Conservation (phyloP, 2,113 vertebrate species). For the Cyphotilapia sp. region DNA sequence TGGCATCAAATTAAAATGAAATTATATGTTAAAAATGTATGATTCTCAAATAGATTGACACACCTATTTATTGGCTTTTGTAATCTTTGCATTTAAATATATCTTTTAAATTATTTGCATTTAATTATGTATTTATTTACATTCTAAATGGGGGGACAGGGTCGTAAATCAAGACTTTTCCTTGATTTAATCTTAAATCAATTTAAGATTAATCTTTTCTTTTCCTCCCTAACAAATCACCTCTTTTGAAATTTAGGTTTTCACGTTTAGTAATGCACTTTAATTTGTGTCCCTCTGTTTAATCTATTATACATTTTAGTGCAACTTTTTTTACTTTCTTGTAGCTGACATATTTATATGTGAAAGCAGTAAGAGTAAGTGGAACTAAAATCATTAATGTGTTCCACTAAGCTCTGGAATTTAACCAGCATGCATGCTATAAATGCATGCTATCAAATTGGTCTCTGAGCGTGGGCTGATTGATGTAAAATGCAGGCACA, state of each 20-base stretch:
- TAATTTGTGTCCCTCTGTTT: not conserved
- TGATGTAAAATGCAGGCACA: slow-evolving; percentile 12
- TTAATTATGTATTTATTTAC: not conserved
- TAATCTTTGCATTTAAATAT: not conserved
- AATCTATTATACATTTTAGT: not conserved
- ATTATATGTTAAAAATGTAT: not conserved
- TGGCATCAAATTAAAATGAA: not conserved
- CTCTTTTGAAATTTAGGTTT: not conserved
- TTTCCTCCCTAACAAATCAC: not conserved
- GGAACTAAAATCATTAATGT: not conserved
- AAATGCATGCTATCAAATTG: slow-evolving; percentile 39
- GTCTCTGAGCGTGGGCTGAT: slow-evolving; percentile 40
- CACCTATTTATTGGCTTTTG: not conserved
- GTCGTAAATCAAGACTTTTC: not conserved
- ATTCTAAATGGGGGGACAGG: not conserved
- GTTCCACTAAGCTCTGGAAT: not conserved
- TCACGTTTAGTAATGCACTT: not conserved
- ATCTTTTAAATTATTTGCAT: not conserved
- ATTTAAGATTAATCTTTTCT: not conserved
- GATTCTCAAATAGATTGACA: not conserved
- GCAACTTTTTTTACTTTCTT: not conserved
- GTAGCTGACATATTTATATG: not conserved
- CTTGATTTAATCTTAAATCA: not conserved
- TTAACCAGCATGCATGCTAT: not conserved
- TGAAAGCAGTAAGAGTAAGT: not conserved